phyloP scores from a whole-genome alignment of 2,113 vertebrate genomes.

The Clinocottus analis region DNA sequence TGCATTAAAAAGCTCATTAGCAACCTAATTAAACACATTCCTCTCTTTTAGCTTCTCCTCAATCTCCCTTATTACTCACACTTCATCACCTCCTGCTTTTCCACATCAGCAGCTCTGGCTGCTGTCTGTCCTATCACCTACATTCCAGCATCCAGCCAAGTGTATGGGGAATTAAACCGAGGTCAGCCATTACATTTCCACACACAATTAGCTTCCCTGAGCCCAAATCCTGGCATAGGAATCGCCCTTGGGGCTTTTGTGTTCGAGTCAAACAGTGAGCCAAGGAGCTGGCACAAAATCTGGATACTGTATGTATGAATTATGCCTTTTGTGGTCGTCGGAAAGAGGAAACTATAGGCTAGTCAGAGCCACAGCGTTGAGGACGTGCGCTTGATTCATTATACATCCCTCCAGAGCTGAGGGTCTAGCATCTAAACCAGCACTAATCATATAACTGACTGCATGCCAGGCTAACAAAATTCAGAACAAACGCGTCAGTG shows the following conservation, averaged over 20 bases:
- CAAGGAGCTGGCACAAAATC: conserved; percentile 64
- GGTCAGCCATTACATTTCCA: conserved; percentile 83
- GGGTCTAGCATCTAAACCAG: conserved; percentile 39
- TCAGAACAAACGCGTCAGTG: conserved; percentile 52
- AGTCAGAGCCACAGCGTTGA: conserved; percentile 25
- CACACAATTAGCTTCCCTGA: conserved; percentile 77
- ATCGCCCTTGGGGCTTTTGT: conserved; percentile 60
- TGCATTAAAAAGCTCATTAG: conserved; percentile 87
- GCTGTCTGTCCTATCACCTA: conserved; percentile 76
- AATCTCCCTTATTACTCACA: conserved; percentile 83
- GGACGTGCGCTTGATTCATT: conserved; percentile 55
- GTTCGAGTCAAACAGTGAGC: conserved; percentile 62
- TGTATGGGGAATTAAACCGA: conserved; percentile 79
- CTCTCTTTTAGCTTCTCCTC: conserved; percentile 85
- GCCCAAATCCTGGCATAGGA: conserved; percentile 69
- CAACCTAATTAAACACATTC: conserved; percentile 86
- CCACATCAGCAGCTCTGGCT: conserved; percentile 76
- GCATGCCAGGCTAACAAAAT: conserved; percentile 43
- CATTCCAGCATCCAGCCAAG: conserved; percentile 75
- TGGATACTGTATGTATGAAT: conserved; percentile 49
- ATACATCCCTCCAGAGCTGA: conserved; percentile 45
- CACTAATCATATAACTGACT: conserved; percentile 43
- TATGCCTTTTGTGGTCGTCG: conserved; percentile 41
- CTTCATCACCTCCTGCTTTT: conserved; percentile 82
- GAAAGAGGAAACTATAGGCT: conserved; percentile 28